Evolutionary conservation across 2,888 invertebrate species (phyloP).

Genomic region (Agrotis exclamationis): DNA sequence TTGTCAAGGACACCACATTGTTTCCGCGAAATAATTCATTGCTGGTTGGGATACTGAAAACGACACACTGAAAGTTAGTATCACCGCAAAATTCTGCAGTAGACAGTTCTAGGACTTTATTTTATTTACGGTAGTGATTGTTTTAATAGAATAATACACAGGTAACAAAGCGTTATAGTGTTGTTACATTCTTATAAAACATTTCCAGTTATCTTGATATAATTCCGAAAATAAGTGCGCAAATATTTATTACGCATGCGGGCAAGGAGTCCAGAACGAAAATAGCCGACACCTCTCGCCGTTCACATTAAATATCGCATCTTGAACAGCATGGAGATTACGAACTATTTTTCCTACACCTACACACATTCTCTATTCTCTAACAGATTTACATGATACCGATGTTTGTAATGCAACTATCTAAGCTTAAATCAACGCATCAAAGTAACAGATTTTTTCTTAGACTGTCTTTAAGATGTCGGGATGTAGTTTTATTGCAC

Average conservation of each 20-base stretch:
- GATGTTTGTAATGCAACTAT: constrained; percentile 66
- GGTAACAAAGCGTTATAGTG: constrained; percentile 13
- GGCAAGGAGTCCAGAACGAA: constrained; percentile 80
- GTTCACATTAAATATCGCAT: constrained; percentile 81
- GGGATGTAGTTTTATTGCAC: constrained; percentile 51
- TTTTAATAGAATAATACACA: constrained; percentile 1
- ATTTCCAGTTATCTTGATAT: constrained; percentile 68
- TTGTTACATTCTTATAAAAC: constrained; percentile 33
- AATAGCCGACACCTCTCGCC: constrained; percentile 82
- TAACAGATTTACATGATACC: constrained; percentile 65
- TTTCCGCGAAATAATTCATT: constrained; percentile 25
- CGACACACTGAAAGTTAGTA: constrained; percentile 1
- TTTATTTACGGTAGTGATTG: background rate
- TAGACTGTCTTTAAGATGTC: constrained; percentile 23
- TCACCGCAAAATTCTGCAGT: constrained; percentile 2
- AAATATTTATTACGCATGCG: constrained; percentile 82
- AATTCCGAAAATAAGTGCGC: constrained; percentile 80
- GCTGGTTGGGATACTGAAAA: background rate
- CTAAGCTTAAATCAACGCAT: constrained; percentile 32
- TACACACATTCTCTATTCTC: constrained; percentile 77
- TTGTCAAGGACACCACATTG: constrained; percentile 46
- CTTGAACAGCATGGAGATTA: constrained; percentile 79
- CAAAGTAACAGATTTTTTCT: constrained; percentile 35
- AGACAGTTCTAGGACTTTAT: constrained; percentile 4
- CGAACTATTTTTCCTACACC: constrained; percentile 80